phyloP scores from a whole-genome alignment of 2,113 vertebrate species.

The Castor canadensis region DNA sequence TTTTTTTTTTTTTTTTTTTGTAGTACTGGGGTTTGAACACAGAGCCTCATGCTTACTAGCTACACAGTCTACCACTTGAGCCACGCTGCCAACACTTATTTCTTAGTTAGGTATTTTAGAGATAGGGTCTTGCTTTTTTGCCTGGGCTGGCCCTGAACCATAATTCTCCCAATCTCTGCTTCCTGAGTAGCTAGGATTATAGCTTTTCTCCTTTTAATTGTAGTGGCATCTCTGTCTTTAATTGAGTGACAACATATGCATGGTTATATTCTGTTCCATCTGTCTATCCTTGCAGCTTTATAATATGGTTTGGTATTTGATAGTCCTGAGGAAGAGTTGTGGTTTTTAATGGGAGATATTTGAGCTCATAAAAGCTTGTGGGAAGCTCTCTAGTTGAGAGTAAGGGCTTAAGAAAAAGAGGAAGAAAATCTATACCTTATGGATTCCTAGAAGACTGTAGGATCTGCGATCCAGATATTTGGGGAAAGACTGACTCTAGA shows the following conservation, averaged over 20 bases:
- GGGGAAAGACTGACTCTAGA: not conserved
- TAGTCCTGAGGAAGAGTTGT: not conserved
- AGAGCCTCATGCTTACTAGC: no score
- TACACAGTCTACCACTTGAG: no score
- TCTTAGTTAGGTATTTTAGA: no score
- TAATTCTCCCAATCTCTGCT: no score
- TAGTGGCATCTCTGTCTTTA: not conserved
- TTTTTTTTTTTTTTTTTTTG: no score
- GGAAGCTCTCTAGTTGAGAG: not conserved
- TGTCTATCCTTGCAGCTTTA: not conserved
- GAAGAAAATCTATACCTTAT: not conserved
- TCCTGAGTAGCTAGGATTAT: no score
- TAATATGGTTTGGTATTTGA: not conserved
- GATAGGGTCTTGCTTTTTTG: no score
- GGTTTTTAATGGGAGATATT: not conserved
- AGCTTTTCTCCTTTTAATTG: not conserved
- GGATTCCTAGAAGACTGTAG: not conserved
- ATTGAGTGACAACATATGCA: not conserved
- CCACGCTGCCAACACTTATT: no score
- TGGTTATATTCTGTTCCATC: not conserved
- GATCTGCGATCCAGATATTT: not conserved
- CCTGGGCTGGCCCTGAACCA: no score
- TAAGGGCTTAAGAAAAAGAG: not conserved
- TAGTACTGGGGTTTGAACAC: no score
- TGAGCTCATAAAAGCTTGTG: not conserved